phyloP scores from a whole-genome alignment of 2,888 invertebrate species.

The Bellardia bayeri region DNA sequence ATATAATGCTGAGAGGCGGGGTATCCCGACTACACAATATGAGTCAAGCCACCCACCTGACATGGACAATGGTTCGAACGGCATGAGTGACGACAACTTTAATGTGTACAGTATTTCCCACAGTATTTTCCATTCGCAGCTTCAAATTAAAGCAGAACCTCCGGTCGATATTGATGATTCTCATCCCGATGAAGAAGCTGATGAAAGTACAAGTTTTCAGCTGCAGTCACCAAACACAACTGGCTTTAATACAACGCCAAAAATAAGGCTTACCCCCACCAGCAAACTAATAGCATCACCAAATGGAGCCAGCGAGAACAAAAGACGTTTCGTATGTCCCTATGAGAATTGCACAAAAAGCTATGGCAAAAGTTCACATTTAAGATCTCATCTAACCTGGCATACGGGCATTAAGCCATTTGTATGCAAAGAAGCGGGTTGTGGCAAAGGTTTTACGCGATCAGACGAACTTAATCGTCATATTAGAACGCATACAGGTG shows the following conservation, averaged over 20 bases:
- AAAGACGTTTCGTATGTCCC: conserved; percentile 80
- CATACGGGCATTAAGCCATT: conserved; percentile 83
- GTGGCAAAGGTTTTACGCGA: conserved; percentile 82
- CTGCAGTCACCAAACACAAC: neutral
- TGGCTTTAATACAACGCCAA: conserved; percentile 65
- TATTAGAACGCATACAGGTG: conserved; percentile 81
- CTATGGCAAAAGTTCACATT: conserved; percentile 83
- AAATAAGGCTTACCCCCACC: conserved; percentile 80
- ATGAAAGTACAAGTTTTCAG: conserved; percentile 3
- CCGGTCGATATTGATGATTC: conserved; percentile 78
- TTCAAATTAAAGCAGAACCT: conserved; percentile 76
- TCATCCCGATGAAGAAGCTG: conserved; percentile 19
- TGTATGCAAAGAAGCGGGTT: conserved; percentile 79
- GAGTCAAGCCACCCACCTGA: conserved; percentile 40
- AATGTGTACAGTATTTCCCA: conserved; percentile 31
- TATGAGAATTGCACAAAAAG: conserved; percentile 81
- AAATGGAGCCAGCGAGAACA: conserved; percentile 73
- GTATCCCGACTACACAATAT: neutral
- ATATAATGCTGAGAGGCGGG: neutral
- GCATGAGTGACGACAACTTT: conserved; percentile 1
- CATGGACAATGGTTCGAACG: neutral
- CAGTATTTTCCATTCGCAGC: conserved; percentile 63
- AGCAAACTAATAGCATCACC: conserved; percentile 78
- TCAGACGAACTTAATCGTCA: conserved; percentile 82
- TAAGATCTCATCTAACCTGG: conserved; percentile 83